Percentiles rank a stretch among this genome's conserved stretches.
These are phyloP conservation scores for Rhodinocichla rosea DNA, from an alignment of 2,113 vertebrate species.

Conservation along the genomic window DNA sequence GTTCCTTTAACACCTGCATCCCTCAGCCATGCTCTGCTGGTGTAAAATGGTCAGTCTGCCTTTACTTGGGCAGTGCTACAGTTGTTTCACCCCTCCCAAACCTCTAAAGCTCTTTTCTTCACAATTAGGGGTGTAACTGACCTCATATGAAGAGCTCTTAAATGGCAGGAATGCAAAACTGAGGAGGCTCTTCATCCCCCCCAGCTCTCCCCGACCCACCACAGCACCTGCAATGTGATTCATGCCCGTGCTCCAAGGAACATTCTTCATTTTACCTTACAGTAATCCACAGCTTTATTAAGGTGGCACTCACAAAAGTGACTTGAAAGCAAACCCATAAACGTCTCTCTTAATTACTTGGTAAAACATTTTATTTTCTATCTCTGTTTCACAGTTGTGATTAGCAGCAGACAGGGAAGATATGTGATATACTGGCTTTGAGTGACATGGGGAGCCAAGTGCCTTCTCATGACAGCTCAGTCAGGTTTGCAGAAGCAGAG, in stretches of 20 bases:
- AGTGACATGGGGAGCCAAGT: not conserved
- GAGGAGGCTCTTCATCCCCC: not conserved
- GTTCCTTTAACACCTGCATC: not conserved
- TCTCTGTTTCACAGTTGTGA: not conserved
- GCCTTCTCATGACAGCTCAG: not conserved
- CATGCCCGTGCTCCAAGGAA: not conserved
- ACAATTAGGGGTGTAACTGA: not conserved
- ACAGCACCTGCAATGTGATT: not conserved
- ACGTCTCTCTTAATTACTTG: not conserved
- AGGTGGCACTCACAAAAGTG: not conserved
- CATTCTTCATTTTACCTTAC: not conserved
- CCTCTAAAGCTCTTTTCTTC: not conserved
- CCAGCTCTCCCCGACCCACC: not conserved
- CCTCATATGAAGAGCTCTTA: not conserved
- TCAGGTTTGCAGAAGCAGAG: not conserved
- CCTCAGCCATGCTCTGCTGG: not conserved
- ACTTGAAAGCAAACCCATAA: slow-evolving; percentile 13
- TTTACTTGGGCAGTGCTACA: not conserved
- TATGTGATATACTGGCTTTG: not conserved
- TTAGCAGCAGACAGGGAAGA: not conserved
- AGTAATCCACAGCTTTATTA: not conserved
- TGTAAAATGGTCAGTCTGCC: not conserved
- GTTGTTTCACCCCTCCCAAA: not conserved
- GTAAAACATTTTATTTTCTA: not conserved
- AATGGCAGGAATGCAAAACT: not conserved